Base-by-base conservation (phyloP, 1,140 invertebrate species). In the Melipona quadrifasciata region DNA sequence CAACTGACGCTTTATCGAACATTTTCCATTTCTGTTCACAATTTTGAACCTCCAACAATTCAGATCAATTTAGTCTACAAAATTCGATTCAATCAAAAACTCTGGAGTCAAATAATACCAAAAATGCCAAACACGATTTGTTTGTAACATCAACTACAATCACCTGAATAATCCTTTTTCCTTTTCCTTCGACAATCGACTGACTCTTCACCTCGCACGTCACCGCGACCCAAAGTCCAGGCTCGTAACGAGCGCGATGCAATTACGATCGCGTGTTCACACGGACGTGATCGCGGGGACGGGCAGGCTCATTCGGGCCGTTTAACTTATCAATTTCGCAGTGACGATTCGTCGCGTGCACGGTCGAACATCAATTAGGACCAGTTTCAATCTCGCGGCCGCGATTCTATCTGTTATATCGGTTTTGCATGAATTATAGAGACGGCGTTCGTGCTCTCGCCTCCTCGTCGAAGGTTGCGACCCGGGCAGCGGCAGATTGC, bases 341-440 rank as follows among this genome's bases (percentile, higher is more conserved):
- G 2, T 19, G n/a, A 47, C 12, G 55, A 57, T 81, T 61, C 51
- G 58, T 73, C 47, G 57, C 72, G 31, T 76, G 73, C n/a, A 57
- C n/a, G 55, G 2, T 31, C 16, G 31, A 16, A 51, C 55, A n/a
- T 70, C 75, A 27, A 78, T 83, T 78, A 78, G 64, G 8, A 67
- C 16, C 34, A 4, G 81, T 74, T 51, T 64, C 21, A 51, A 78
- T 53, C n/a, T 65, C 24, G 16, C 27, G 64, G 31, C 14, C 80
- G 19, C 47, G 80, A 65, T 74, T 21, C n/a, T 81, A 81, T 74
- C 75, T 34, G 27, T 39, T 70, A 83, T 71, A 83, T 71, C 67
- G 78, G 47, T 61, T 71, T 34, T 5, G 55, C 82, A 79, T 83
- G 75, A 83, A 83, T 79, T 70, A 78, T 27, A 14, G 39, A 14